Percentiles rank a stretch among this genome's conserved stretches.
phyloP scores from a whole-genome alignment of 2,888 invertebrate genomes.

The Dorcus hopei region DNA sequence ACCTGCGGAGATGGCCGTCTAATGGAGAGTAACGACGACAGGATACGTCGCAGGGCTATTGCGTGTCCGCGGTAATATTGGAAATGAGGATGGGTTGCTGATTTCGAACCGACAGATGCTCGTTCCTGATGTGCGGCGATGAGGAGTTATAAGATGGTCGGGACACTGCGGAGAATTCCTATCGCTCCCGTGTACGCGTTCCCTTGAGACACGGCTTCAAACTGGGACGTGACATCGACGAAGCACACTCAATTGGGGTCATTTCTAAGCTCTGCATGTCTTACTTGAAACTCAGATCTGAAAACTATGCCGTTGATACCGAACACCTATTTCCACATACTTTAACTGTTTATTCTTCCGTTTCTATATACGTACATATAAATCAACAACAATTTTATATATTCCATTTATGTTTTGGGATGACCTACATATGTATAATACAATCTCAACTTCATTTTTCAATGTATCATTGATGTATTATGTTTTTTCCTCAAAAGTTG shows the following conservation, averaged over 20 bases:
- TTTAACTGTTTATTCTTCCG: conserved; percentile 23
- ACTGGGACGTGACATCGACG: conserved; percentile 42
- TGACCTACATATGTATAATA: too few relatives aligned
- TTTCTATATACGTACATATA: too few relatives aligned
- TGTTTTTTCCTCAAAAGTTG: too few relatives aligned
- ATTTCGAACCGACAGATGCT: conserved; percentile 31
- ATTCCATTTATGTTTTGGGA: too few relatives aligned
- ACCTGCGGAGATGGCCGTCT: conserved; percentile 20
- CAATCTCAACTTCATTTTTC: too few relatives aligned
- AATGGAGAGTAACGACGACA: conserved; percentile 39
- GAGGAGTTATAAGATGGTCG: conserved; percentile 33
- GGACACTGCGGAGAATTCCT: conserved; percentile 25
- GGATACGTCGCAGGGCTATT: conserved; percentile 14
- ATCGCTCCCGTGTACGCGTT: conserved; percentile 32
- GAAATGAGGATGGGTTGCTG: conserved; percentile 22
- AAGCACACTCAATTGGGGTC: conserved; percentile 39
- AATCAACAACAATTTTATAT: too few relatives aligned
- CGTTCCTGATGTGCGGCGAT: conserved; percentile 32
- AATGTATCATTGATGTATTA: too few relatives aligned
- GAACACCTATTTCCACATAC: conserved; percentile 24
- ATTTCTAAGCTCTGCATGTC: conserved; percentile 44
- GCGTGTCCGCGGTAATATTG: conserved; percentile 8
- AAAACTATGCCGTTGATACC: conserved; percentile 26
- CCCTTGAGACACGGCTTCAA: conserved; percentile 40
- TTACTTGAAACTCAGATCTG: conserved; percentile 32